Base-by-base conservation (phyloP, 2,888 invertebrate genomes). In the Geophilus truncorum region DNA sequence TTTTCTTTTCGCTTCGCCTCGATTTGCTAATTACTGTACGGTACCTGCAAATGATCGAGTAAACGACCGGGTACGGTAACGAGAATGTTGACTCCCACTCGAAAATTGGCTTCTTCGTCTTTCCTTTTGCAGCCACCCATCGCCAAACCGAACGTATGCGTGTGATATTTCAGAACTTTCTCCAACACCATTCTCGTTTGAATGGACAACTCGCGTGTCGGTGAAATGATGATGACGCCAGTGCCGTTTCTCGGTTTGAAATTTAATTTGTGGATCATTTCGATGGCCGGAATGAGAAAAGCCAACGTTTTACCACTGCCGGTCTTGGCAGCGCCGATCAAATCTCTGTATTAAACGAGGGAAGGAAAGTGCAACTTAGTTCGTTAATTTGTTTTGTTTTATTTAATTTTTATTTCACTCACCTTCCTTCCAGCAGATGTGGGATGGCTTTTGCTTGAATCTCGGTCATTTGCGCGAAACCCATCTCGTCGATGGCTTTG, bases 151-250 rank as follows among this genome's bases (percentile, higher is more conserved):
- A 95, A 97, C 0, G 98, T 97, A 84, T 97, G 94, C 77, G 87
- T 86, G 87, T 95, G 93, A 87, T 97, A 94, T 84, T 94, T 92
- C 92, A 97, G 93, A 57, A 98, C 88, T 86, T 98, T 97, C 88
- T 95, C 94, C n/a, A 98, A 88, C 0, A 98, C 98, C 78, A 97
- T 97, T 90, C 95, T 98, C 0, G 97, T 98, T 88, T 98, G 98
- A 95, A 98, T 97, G 0, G 97, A 94, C 85, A 98, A 90, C 87
- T 98, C 98, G 85, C 98, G 90, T 0, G 98, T 98, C 0, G 98
- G 98, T 0, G 97, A 97, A 83, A 98, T 92, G 78, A 98, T 92
- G 62, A 98, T 92, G 30, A 94, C 93, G 21, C 98, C 98, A 81
- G 97, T 96, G 80, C 95, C 94, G 89, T 97, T 96, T 83, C 95